These are phyloP conservation scores for Enteromius fasciolatus DNA, from an alignment of 2,797 vertebrate genomes.

Conservation along the genomic window DNA sequence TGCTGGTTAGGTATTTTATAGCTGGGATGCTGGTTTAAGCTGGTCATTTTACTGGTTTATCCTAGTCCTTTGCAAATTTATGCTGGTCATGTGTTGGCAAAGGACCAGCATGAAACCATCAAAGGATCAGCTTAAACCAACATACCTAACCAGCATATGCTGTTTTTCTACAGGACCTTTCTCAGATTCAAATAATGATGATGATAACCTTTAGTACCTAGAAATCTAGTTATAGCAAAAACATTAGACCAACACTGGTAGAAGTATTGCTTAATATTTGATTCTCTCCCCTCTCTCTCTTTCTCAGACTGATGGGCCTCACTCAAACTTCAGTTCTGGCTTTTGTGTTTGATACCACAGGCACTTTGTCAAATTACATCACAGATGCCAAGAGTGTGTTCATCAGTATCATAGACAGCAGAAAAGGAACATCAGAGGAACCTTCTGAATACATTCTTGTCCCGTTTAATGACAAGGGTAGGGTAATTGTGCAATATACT, in stretches of 20 bases:
- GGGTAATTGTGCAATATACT: neutral
- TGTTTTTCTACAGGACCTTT: too few relatives aligned
- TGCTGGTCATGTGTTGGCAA: too few relatives aligned
- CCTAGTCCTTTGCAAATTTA: too few relatives aligned
- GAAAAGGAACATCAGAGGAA: constrained; percentile 65
- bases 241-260: neutral
- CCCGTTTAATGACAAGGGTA: constrained; percentile 76
- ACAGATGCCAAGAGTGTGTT: constrained; percentile 62
- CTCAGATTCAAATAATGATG: too few relatives aligned
- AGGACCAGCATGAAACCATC: too few relatives aligned
- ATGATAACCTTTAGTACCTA: too few relatives aligned
- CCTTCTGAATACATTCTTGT: constrained; percentile 75
- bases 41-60: too few relatives aligned
- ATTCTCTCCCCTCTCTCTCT: neutral
- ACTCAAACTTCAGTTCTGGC: constrained; percentile 68
- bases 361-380: constrained; percentile 71
- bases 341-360: constrained; percentile 77
- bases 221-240: too few relatives aligned
- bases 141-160: too few relatives aligned
- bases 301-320: constrained; percentile 71
- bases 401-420: constrained; percentile 69
- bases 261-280: neutral
- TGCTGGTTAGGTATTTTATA: too few relatives aligned
- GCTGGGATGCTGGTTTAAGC: too few relatives aligned
- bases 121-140: too few relatives aligned